Percentiles rank a stretch among this genome's conserved stretches.
These are phyloP conservation scores for Drosophila subsilvestris DNA, from an alignment of 2,888 invertebrate genomes.

Conservation along the genomic window DNA sequence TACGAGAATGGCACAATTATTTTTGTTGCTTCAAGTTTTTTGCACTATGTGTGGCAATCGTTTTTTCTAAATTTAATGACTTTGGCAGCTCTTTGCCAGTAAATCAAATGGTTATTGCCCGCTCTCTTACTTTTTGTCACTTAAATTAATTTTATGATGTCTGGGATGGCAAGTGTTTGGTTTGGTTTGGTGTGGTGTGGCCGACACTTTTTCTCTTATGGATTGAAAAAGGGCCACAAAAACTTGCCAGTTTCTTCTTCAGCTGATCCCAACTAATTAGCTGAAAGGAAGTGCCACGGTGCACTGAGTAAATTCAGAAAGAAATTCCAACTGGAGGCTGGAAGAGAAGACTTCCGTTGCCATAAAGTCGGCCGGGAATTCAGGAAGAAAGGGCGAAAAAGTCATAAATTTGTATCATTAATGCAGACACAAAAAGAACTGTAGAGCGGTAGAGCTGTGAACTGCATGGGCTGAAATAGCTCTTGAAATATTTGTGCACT, in stretches of 20 bases:
- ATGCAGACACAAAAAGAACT: conserved; percentile 34
- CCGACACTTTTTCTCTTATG: too few relatives aligned
- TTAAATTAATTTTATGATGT: conserved; percentile 66
- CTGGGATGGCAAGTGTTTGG: conserved; percentile 30
- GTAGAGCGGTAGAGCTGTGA: conserved; percentile 7
- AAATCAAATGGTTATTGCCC: conserved; percentile 69
- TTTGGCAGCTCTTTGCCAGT: conserved; percentile 57
- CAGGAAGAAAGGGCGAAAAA: conserved; percentile 18
- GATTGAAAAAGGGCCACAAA: not conserved
- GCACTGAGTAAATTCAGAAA: not conserved
- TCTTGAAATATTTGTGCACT: conserved; percentile 29
- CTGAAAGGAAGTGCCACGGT: conserved; percentile 15
- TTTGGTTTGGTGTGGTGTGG: too few relatives aligned
- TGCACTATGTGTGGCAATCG: conserved; percentile 34
- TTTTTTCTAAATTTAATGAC: conserved; percentile 70
- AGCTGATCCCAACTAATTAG: conserved; percentile 25
- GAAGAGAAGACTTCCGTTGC: conserved; percentile 26
- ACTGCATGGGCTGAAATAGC: conserved; percentile 6
- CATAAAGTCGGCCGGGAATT: not conserved
- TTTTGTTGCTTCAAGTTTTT: conserved; percentile 47
- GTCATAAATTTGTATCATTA: conserved; percentile 47
- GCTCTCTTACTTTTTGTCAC: conserved; percentile 41
- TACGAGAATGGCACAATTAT: conserved; percentile 39
- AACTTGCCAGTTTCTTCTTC: conserved; percentile 11
- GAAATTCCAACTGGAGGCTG: not conserved